Evolutionary conservation across 2,113 vertebrate species (phyloP).

Genomic region (Notiomystis cincta): DNA sequence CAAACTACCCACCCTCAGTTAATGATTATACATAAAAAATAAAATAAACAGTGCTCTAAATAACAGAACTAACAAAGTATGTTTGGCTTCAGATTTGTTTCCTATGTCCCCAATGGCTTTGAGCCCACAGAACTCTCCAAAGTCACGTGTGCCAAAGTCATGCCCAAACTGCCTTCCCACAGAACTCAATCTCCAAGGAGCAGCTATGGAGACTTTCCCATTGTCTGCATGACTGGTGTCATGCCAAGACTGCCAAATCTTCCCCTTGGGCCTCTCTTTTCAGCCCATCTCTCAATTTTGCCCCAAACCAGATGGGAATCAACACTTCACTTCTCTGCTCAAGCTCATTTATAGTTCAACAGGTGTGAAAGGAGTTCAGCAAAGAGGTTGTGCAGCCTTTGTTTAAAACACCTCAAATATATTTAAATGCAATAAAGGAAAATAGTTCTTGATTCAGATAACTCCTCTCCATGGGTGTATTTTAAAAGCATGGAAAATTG

Average conservation of each 20-base stretch:
- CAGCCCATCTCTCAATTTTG: background rate
- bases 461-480: background rate
- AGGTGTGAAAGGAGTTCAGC: background rate
- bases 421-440: background rate
- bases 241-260: background rate
- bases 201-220: fast-evolving
- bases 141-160: background rate
- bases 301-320: background rate
- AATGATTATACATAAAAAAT: background rate
- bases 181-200: background rate
- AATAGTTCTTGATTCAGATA: background rate
- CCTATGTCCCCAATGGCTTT: background rate
- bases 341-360: background rate
- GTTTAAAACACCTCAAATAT: background rate
- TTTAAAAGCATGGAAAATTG: background rate
- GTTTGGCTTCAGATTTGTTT: background rate
- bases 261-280: background rate
- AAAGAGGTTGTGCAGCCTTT: background rate
- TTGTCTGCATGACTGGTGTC: fast-evolving
- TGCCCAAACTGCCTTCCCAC: background rate
- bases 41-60: background rate
- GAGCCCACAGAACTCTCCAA: background rate
- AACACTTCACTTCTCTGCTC: background rate
- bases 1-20: background rate
- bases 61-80: background rate